Percentiles rank a stretch among this genome's conserved stretches.
Evolutionary conservation across 2,888 invertebrate species (phyloP).

Genomic region (Drosophila putrida): DNA sequence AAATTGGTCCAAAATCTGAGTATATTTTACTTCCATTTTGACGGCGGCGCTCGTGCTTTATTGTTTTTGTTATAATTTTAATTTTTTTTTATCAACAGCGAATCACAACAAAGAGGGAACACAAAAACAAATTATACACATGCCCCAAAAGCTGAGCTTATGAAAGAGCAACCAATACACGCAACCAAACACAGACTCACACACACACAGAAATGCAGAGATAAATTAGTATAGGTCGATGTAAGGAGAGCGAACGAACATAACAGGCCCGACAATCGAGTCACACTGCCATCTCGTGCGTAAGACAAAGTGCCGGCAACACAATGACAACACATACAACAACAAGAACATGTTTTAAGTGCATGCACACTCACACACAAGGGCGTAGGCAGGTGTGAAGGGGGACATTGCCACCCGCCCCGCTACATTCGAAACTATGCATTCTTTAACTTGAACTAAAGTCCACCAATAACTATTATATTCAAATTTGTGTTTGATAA

Average conservation of each 20-base stretch:
- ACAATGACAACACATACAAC: slow-evolving; percentile 12
- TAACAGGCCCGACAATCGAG: slow-evolving; percentile 40
- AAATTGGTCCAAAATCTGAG: slow-evolving; percentile 72
- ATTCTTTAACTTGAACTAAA: too few relatives aligned
- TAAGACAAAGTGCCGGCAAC: slow-evolving; percentile 46
- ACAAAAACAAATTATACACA: slow-evolving; percentile 52
- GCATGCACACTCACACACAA: not conserved
- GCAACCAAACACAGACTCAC: slow-evolving; percentile 16
- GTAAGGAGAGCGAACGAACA: slow-evolving; percentile 38
- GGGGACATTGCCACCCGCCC: too few relatives aligned
- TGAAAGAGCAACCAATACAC: slow-evolving; percentile 35
- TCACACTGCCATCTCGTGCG: slow-evolving; percentile 42
- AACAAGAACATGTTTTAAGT: slow-evolving; percentile 48
- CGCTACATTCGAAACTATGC: too few relatives aligned
- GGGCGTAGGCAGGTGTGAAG: too few relatives aligned
- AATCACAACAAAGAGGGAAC: slow-evolving; percentile 66
- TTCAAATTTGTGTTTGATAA: too few relatives aligned
- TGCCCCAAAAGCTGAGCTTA: slow-evolving; percentile 36
- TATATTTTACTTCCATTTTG: slow-evolving; percentile 69
- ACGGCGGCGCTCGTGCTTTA: slow-evolving; percentile 27
- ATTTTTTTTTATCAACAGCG: slow-evolving; percentile 61
- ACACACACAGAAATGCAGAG: slow-evolving; percentile 5
- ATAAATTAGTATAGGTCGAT: slow-evolving; percentile 15
- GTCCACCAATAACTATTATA: too few relatives aligned
- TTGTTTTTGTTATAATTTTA: slow-evolving; percentile 25